Evolutionary conservation across 2,797 vertebrate species (phyloP).

Genomic region (Toxotes lorentzi): DNA sequence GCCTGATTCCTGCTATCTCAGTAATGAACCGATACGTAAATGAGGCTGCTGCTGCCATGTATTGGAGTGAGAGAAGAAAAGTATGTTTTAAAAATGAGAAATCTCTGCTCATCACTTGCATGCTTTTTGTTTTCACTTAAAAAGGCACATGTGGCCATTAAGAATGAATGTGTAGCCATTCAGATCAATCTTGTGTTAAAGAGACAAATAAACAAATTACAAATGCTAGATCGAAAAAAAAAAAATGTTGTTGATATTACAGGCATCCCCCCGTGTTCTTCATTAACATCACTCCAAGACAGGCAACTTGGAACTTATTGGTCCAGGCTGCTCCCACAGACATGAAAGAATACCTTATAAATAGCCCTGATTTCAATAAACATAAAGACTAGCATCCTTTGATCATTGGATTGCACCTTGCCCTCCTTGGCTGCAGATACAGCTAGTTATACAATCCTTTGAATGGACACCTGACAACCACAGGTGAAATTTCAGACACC

Average conservation of each 20-base stretch:
- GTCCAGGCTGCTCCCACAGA: slow-evolving; percentile 20
- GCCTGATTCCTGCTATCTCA: slow-evolving; percentile 45
- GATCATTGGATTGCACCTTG: slow-evolving; percentile 35
- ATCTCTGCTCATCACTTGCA: slow-evolving; percentile 15
- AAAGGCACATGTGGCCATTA: slow-evolving; percentile 20
- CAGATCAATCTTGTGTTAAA: slow-evolving; percentile 30
- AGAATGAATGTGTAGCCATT: slow-evolving; percentile 21
- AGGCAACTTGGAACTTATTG: slow-evolving; percentile 21
- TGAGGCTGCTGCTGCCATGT: slow-evolving; percentile 27
- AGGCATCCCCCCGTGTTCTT: slow-evolving; percentile 25
- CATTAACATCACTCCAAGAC: slow-evolving; percentile 53
- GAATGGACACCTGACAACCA: not conserved
- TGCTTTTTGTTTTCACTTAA: slow-evolving; percentile 11
- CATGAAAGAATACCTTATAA: slow-evolving; percentile 46
- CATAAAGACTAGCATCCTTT: slow-evolving; percentile 42
- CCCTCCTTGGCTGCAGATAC: slow-evolving; percentile 20
- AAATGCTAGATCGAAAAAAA: slow-evolving; percentile 24
- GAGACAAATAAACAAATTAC: slow-evolving; percentile 27
- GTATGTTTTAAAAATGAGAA: slow-evolving; percentile 17
- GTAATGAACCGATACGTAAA: slow-evolving; percentile 39
- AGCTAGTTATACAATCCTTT: slow-evolving; percentile 27
- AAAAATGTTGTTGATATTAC: slow-evolving; percentile 31
- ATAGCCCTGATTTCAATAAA: slow-evolving; percentile 38
- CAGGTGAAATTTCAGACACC: slow-evolving; percentile 31
- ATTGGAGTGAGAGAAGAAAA: slow-evolving; percentile 14